Conservation (phyloP, 2,888 invertebrate species). For the Trachelus tabidus region DNA sequence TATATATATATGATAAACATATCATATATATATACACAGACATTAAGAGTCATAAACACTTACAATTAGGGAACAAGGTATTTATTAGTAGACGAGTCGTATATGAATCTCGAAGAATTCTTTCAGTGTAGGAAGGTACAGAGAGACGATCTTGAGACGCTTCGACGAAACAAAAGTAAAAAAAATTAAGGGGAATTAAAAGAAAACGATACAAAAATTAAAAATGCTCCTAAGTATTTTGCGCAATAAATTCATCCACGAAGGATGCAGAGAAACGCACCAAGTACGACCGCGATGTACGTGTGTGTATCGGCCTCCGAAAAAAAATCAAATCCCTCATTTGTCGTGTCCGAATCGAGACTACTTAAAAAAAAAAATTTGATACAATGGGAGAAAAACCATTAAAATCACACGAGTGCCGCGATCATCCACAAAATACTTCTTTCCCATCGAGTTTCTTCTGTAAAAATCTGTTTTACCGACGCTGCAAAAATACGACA, state of each 20-base stretch:
- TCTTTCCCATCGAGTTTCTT: not conserved
- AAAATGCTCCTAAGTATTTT: not conserved
- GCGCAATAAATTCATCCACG: not conserved
- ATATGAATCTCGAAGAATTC: not conserved
- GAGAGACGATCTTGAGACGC: not conserved
- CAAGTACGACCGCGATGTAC: not conserved
- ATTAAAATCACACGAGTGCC: not conserved
- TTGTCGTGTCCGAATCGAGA: not conserved
- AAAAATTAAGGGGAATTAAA: not conserved
- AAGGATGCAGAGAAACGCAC: not conserved
- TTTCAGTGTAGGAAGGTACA: not conserved
- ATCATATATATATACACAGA: slow-evolving; percentile 24
- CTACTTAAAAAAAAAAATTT: not conserved
- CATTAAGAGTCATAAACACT: slow-evolving; percentile 39
- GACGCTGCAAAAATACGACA: not conserved
- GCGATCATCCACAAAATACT: not conserved
- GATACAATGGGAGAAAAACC: not conserved
- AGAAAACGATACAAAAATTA: not conserved
- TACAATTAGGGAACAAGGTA: slow-evolving; percentile 50
- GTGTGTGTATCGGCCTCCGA: not conserved
- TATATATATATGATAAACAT: slow-evolving; percentile 22
- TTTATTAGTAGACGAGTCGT: slow-evolving; percentile 33
- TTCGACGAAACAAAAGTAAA: not conserved
- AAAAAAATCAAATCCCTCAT: not conserved
- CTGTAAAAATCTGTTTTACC: not conserved